Percentiles rank a stretch among this genome's conserved stretches.
These are phyloP conservation scores for Vollenhovia emeryi DNA, from an alignment of 1,140 invertebrate species.

Conservation along the genomic window DNA sequence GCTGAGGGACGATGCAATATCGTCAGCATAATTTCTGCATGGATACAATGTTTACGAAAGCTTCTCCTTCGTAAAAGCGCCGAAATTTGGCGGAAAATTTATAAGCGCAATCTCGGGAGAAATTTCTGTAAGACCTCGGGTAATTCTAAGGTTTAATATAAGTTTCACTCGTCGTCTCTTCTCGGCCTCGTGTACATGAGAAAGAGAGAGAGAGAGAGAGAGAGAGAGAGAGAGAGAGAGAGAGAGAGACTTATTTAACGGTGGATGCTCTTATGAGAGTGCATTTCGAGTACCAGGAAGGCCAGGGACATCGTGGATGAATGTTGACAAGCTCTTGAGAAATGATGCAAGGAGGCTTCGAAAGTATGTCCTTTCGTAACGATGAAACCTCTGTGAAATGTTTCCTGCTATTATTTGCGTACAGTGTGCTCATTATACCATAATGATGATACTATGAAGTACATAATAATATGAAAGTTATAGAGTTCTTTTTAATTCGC, in stretches of 20 bases:
- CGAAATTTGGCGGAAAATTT: constrained; percentile 52
- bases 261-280: constrained; percentile 61
- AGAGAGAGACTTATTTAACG: constrained; percentile 59
- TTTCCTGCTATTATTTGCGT: constrained; percentile 1
- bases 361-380: constrained; percentile 10
- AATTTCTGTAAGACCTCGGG: constrained; percentile 47
- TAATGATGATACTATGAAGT: background rate
- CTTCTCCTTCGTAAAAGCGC: constrained; percentile 8
- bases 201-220: too few species aligned
- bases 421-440: background rate
- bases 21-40: constrained; percentile 19
- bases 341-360: constrained; percentile 28
- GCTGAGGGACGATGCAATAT: background rate
- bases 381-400: background rate
- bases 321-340: constrained; percentile 56
- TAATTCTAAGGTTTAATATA: constrained; percentile 60
- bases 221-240: too few species aligned
- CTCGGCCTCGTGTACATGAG: constrained; percentile 12
- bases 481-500: background rate
- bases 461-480: background rate
- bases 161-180: constrained; percentile 33
- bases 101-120: constrained; percentile 56
- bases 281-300: constrained; percentile 24
- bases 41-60: constrained; percentile 36
- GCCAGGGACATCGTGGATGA: background rate